phyloP scores from a whole-genome alignment of 2,113 vertebrate genomes.

The Neotoma lepida region DNA sequence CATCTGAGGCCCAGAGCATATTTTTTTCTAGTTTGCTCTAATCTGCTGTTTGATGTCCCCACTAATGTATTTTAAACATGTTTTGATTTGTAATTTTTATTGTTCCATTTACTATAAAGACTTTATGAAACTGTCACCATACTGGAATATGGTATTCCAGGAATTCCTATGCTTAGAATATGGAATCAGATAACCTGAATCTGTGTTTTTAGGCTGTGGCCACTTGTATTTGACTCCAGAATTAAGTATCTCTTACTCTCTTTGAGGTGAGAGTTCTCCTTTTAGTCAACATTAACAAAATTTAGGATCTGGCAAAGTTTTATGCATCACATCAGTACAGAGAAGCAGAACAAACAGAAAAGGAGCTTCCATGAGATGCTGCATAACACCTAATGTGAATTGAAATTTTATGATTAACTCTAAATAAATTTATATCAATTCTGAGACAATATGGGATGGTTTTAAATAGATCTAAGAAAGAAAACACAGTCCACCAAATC shows the following conservation, averaged over 20 bases:
- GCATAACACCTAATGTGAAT: neutral
- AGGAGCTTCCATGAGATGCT: neutral
- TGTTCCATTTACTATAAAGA: neutral
- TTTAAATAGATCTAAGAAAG: slow-evolving; percentile 11
- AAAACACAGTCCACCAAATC: neutral
- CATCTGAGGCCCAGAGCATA: neutral
- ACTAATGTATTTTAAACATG: neutral
- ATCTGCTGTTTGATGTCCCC: neutral
- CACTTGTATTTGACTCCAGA: neutral
- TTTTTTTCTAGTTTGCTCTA: neutral
- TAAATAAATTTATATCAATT: neutral
- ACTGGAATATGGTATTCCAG: neutral
- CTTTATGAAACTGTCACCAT: neutral
- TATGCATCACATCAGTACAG: neutral
- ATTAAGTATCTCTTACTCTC: neutral
- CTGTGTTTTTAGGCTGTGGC: too few relatives aligned
- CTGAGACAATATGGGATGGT: neutral
- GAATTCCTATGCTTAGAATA: neutral
- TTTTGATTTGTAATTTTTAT: neutral
- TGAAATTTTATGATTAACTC: neutral
- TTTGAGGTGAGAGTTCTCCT: neutral
- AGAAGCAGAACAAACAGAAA: slow-evolving; percentile 7
- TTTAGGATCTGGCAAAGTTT: neutral
- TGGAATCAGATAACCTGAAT: neutral
- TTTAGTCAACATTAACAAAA: neutral